A percentile compares a stretch with the other conserved stretches of the same genome.
phyloP scores from a whole-genome alignment of 2,797 vertebrate genomes.

The Tapera naevia region DNA sequence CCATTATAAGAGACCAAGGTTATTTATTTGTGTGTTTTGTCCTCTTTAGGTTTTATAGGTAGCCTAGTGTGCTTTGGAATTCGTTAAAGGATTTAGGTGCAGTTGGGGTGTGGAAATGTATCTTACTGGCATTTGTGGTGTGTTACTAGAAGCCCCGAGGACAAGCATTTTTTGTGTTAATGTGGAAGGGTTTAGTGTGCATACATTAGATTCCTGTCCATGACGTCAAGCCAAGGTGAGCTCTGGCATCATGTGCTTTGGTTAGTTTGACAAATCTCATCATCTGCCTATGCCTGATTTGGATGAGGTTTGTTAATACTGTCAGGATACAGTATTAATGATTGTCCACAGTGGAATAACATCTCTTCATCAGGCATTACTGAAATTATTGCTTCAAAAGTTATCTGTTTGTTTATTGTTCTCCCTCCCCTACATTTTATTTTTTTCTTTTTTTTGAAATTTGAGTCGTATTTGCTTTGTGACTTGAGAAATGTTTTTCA shows the following conservation, averaged over 20 bases:
- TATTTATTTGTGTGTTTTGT: background rate
- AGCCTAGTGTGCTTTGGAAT: background rate
- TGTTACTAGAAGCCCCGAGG: background rate
- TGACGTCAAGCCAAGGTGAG: background rate
- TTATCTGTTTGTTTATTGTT: background rate
- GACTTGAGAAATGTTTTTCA: background rate
- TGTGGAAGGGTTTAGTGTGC: background rate
- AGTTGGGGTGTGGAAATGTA: background rate
- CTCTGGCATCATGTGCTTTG: background rate
- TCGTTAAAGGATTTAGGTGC: background rate
- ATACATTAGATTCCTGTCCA: background rate
- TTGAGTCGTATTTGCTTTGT: background rate
- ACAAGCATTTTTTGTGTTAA: background rate
- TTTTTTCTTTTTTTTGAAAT: background rate
- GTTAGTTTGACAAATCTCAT: background rate
- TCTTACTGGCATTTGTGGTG: background rate
- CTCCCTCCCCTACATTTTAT: rapidly evolving
- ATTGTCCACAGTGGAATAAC: background rate
- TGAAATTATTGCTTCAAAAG: background rate
- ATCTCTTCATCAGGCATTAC: background rate
- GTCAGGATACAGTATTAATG: background rate
- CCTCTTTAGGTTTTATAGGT: background rate
- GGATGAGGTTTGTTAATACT: background rate
- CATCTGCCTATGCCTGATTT: background rate
- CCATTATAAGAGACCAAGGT: background rate